phyloP scores from a whole-genome alignment of 37 sponge, comb jelly and placozoan genomes.

The Beroe ovata region DNA sequence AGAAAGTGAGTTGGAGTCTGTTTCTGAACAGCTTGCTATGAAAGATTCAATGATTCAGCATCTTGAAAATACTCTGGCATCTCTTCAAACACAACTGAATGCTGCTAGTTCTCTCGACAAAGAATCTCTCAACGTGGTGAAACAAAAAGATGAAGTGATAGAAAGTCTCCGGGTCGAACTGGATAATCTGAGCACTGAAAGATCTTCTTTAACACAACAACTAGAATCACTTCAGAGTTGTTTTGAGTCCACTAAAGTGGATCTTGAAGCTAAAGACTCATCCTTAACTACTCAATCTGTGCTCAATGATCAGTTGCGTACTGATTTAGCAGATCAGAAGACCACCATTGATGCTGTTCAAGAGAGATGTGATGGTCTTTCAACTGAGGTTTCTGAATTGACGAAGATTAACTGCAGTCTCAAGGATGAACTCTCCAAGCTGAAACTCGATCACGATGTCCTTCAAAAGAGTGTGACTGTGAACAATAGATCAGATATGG shows the following conservation, averaged over 20 bases:
- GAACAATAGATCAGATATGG: not conserved
- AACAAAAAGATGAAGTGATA: conserved; percentile 37
- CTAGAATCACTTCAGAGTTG: conserved; percentile 1
- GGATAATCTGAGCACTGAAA: not conserved
- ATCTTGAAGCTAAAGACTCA: not conserved
- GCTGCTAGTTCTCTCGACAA: conserved; percentile 44
- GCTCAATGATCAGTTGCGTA: not conserved
- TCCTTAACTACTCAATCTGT: not conserved
- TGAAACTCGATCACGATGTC: not conserved
- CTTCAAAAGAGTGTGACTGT: conserved; percentile 8
- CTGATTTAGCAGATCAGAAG: not conserved
- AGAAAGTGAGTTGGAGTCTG: conserved; percentile 26
- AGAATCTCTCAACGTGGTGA: conserved; percentile 21
- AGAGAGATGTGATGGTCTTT: not conserved
- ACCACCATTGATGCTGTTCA: not conserved
- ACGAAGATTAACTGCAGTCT: not conserved
- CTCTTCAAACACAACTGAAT: conserved; percentile 1
- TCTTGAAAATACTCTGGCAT: not conserved
- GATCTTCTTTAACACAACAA: not conserved
- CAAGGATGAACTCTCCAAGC: not conserved
- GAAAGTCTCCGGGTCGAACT: conserved; percentile 6
- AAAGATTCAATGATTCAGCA: conserved; percentile 6
- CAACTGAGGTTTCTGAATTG: not conserved
- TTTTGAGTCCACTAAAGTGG: not conserved
- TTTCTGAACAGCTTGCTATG: not conserved